A percentile compares a stretch with the other conserved stretches of the same genome.
These are phyloP conservation scores for Palloptera scutellata DNA, from an alignment of 2,888 invertebrate species.

Conservation along the genomic window DNA sequence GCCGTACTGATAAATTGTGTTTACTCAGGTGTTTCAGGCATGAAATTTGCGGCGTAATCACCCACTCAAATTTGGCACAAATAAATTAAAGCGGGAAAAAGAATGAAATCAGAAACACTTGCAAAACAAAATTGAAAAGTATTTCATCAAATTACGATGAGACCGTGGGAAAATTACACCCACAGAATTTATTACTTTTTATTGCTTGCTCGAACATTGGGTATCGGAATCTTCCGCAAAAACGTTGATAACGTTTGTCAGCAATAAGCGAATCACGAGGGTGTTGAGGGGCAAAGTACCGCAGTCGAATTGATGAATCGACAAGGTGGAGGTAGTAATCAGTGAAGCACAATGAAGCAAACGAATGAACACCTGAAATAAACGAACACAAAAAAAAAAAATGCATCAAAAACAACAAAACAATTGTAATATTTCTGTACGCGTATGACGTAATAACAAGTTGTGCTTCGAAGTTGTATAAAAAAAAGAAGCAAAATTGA, in stretches of 20 bases:
- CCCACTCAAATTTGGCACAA: constrained; percentile 24
- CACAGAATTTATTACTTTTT: constrained; percentile 43
- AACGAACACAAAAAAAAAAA: constrained; percentile 12
- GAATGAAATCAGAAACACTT: constrained; percentile 13
- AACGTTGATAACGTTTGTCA: background rate
- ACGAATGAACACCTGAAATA: constrained; percentile 28
- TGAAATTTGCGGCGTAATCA: constrained; percentile 24
- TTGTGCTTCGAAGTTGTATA: background rate
- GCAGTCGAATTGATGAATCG: background rate
- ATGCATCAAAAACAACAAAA: constrained; percentile 7
- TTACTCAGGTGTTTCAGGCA: constrained; percentile 39
- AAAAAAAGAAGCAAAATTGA: constrained; percentile 7
- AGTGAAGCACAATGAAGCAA: constrained; percentile 7
- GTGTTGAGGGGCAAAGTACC: background rate
- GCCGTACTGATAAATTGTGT: constrained; percentile 15
- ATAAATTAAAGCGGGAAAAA: background rate
- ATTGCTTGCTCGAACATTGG: background rate
- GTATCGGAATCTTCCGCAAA: no score
- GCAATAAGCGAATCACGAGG: constrained; percentile 5
- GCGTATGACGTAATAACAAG: constrained; percentile 31
- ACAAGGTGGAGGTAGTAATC: background rate
- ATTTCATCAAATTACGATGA: constrained; percentile 34
- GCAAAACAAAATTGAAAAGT: constrained; percentile 21
- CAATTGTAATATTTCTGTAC: no score
- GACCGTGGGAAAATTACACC: constrained; percentile 57